Percentiles rank a stretch among this genome's conserved stretches.
These are phyloP conservation scores for Chlorops oryzae DNA, from an alignment of 1,140 invertebrate genomes.

Conservation along the genomic window DNA sequence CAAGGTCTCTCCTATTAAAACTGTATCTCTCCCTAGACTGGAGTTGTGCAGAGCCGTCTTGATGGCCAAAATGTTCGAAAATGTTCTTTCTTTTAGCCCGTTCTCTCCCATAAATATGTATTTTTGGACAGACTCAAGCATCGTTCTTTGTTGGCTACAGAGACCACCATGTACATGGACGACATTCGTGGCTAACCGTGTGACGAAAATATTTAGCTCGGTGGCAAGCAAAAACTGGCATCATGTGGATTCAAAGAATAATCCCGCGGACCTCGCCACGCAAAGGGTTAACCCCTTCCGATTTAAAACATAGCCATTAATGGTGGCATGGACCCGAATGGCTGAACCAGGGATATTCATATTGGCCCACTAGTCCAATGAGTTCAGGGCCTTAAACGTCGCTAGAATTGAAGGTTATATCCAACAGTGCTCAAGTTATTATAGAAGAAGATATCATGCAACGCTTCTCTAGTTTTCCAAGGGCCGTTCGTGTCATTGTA, in stretches of 20 bases:
- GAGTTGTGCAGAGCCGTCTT: constrained; percentile 26
- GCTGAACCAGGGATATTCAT: too few relatives aligned
- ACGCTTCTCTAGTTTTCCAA: too few relatives aligned
- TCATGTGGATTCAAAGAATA: constrained; percentile 42
- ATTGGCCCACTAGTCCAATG: too few relatives aligned
- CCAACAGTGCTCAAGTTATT: too few relatives aligned
- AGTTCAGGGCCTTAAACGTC: too few relatives aligned
- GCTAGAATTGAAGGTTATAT: too few relatives aligned
- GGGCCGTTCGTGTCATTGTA: too few relatives aligned
- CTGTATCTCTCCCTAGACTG: constrained; percentile 49
- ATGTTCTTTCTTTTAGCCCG: constrained; percentile 20
- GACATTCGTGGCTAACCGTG: constrained; percentile 45
- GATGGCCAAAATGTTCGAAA: constrained; percentile 18
- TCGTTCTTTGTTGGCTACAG: constrained; percentile 38
- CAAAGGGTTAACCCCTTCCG: constrained; percentile 30
- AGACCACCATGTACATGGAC: constrained; percentile 31
- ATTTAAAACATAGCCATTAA: constrained; percentile 21
- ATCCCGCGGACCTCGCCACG: constrained; percentile 49
- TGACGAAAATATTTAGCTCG: constrained; percentile 32
- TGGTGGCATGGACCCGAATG: constrained; percentile 36
- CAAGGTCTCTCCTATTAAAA: constrained; percentile 3
- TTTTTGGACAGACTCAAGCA: constrained; percentile 47
- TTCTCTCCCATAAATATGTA: constrained; percentile 21
- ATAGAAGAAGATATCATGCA: too few relatives aligned
- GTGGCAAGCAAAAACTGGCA: constrained; percentile 36